A percentile compares a stretch with the other conserved stretches of the same genome.
Conservation (phyloP, 1,140 invertebrate genomes). For the Dendrolimus punctatus region DNA sequence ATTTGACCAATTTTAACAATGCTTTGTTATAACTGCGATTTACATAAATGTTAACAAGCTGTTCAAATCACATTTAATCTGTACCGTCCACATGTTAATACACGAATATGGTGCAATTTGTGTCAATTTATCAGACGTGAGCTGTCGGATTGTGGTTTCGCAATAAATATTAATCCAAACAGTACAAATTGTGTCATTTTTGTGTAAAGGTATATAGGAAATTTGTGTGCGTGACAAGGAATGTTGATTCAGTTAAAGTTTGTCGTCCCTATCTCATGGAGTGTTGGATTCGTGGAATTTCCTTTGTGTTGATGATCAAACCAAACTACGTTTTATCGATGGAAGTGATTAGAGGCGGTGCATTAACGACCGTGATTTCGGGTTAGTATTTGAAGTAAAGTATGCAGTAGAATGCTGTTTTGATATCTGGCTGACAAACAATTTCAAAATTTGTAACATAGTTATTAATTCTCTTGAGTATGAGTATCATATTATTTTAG, state of each 20-base stretch:
- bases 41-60: too few relatives aligned
- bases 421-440: slow-evolving; percentile 38
- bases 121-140: slow-evolving; percentile 41
- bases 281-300: slow-evolving; percentile 67
- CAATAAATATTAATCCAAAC: slow-evolving; percentile 29
- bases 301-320: slow-evolving; percentile 48
- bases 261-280: slow-evolving; percentile 6
- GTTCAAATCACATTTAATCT: neutral
- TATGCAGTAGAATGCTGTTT: slow-evolving; percentile 46
- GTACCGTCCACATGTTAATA: slow-evolving; percentile 21
- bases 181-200: slow-evolving; percentile 21
- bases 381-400: slow-evolving; percentile 56
- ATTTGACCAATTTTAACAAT: too few relatives aligned
- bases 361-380: slow-evolving; percentile 60
- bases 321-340: slow-evolving; percentile 47
- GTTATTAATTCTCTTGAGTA: too few relatives aligned
- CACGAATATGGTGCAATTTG: slow-evolving; percentile 50
- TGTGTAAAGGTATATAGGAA: slow-evolving; percentile 19
- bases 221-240: slow-evolving; percentile 23
- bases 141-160: slow-evolving; percentile 34
- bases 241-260: slow-evolving; percentile 12
- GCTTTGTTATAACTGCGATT: too few relatives aligned
- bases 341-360: slow-evolving; percentile 57
- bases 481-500: neutral
- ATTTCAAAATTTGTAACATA: neutral